A percentile compares a stretch with the other conserved stretches of the same genome.
Evolutionary conservation across 37 sponge, comb jelly and placozoan species (phyloP).

Genomic region (Spongilla lacustris): DNA sequence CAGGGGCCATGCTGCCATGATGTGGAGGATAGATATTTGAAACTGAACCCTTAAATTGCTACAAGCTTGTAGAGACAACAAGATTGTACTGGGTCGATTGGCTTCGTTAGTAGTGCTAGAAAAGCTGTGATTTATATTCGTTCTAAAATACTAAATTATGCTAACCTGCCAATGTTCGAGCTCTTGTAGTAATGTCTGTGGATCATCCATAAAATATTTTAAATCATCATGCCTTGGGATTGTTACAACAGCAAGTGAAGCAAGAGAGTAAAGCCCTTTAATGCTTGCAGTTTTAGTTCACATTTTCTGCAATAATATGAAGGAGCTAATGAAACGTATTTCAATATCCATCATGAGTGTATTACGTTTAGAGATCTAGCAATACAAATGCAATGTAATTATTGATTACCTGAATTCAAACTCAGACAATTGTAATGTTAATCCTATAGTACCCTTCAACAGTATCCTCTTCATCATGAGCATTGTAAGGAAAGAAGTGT

Average conservation of each 20-base stretch:
- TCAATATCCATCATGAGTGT: too few relatives aligned
- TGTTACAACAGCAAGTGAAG: not conserved
- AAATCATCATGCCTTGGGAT: not conserved
- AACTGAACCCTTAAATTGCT: not conserved
- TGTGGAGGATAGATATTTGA: not conserved
- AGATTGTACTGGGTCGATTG: not conserved
- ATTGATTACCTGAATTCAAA: conserved; percentile 39
- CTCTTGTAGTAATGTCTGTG: not conserved
- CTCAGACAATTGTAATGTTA: conserved; percentile 44
- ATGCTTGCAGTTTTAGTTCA: conserved; percentile 1
- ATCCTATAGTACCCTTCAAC: conserved; percentile 69
- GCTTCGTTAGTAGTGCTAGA: not conserved
- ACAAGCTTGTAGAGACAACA: not conserved
- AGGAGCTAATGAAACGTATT: too few relatives aligned
- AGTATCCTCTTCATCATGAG: not conserved
- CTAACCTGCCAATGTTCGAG: not conserved
- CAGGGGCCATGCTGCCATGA: not conserved
- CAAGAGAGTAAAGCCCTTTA: not conserved
- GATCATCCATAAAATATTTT: not conserved
- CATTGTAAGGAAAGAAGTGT: too few relatives aligned
- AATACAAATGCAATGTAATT: not conserved
- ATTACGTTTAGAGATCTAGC: not conserved
- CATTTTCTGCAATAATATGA: not conserved
- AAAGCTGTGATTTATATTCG: not conserved
- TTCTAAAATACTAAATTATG: not conserved